These are phyloP conservation scores for Rhopalosiphum nymphaeae DNA, from an alignment of 2,888 invertebrate species.

Conservation along the genomic window DNA sequence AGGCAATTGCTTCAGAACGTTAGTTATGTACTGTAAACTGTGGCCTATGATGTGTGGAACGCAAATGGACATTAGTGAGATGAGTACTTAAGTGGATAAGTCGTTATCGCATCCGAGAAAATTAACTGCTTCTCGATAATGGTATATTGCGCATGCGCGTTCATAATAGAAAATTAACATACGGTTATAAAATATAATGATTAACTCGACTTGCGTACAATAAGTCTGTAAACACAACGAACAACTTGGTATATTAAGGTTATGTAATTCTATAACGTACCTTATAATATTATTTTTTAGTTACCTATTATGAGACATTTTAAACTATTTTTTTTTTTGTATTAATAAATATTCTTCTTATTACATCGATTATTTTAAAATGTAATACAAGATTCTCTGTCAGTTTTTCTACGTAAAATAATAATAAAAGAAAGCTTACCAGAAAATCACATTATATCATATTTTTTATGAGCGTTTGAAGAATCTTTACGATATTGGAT, in stretches of 20 bases:
- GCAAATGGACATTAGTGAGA: background rate
- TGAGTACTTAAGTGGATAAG: background rate
- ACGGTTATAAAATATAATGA: no score
- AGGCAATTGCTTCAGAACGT: background rate
- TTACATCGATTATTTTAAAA: no score
- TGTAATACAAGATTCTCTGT: no score
- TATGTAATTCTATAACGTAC: background rate
- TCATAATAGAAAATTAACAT: background rate
- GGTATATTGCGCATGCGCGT: background rate
- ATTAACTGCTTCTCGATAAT: background rate
- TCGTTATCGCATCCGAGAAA: background rate
- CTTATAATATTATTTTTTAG: background rate
- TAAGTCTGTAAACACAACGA: background rate
- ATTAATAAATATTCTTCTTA: no score
- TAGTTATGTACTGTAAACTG: background rate
- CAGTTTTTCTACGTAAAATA: no score
- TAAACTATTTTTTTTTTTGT: no score
- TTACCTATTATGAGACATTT: no score
- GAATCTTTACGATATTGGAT: no score
- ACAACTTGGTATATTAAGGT: background rate
- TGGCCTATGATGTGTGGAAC: background rate
- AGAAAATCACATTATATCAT: no score
- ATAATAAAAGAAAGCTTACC: no score
- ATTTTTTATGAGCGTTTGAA: no score
- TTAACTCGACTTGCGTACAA: background rate